phyloP scores from a whole-genome alignment of 2,797 vertebrate genomes.

The Eleutherodactylus coqui region DNA sequence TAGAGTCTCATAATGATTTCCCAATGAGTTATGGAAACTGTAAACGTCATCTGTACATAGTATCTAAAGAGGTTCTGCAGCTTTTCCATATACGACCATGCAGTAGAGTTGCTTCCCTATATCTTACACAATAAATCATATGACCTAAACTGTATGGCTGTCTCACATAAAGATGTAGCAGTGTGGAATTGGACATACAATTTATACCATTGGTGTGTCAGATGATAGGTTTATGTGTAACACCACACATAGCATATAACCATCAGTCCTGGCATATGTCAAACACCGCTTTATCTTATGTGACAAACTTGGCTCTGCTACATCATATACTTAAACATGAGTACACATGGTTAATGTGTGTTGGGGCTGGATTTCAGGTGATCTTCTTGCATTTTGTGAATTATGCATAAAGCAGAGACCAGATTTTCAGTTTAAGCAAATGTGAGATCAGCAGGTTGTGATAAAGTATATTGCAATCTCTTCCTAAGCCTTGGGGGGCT shows the following conservation, averaged over 20 bases:
- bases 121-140: too few relatives aligned
- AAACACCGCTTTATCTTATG: neutral
- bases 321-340: neutral
- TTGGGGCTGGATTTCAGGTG: neutral
- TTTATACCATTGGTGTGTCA: neutral
- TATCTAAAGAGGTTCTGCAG: too few relatives aligned
- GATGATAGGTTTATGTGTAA: neutral
- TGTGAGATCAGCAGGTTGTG: neutral
- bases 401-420: neutral
- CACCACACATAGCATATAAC: neutral
- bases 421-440: conserved; percentile 18
- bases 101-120: neutral
- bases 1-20: neutral
- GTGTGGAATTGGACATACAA: neutral
- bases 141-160: too few relatives aligned
- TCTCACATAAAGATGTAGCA: neutral
- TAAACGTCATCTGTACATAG: neutral
- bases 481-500: neutral
- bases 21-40: neutral
- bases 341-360: neutral
- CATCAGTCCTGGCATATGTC: too few relatives aligned
- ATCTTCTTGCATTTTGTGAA: neutral
- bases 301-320: neutral
- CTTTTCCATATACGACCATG: neutral
- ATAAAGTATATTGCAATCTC: neutral